These are phyloP conservation scores for Amblyopsis rosae DNA, from an alignment of 2,113 vertebrate species.

Conservation along the genomic window DNA sequence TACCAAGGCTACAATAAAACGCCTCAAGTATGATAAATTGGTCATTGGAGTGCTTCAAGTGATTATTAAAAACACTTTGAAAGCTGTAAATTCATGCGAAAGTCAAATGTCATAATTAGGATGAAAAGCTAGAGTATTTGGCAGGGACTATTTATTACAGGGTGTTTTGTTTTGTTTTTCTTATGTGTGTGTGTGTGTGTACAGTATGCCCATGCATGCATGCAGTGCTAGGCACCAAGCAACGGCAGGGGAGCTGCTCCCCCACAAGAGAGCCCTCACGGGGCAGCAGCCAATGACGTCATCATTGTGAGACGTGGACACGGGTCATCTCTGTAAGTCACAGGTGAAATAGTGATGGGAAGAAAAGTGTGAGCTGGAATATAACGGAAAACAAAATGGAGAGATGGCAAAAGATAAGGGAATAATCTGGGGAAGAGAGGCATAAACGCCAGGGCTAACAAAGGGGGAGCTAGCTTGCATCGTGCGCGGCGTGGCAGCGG, in stretches of 20 bases:
- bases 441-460: conserved; percentile 47
- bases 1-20: conserved; percentile 41
- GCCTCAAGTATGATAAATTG: conserved; percentile 41
- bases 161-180: conserved; percentile 3
- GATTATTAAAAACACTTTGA: conserved; percentile 33
- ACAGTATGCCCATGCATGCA: background rate
- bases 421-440: conserved; percentile 20
- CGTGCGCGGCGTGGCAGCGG: conserved; percentile 59
- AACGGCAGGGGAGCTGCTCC: conserved; percentile 54
- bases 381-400: background rate
- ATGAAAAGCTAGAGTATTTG: conserved; percentile 39
- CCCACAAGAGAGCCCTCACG: conserved; percentile 58
- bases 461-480: conserved; percentile 36
- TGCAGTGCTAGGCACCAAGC: conserved; percentile 33
- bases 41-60: conserved; percentile 35
- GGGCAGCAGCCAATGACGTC: conserved; percentile 68
- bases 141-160: conserved; percentile 12
- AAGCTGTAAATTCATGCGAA: conserved; percentile 21
- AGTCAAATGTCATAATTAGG: conserved; percentile 50
- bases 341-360: conserved; percentile 60
- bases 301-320: conserved; percentile 73
- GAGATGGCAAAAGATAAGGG: conserved; percentile 11
- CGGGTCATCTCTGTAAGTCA: conserved; percentile 66
- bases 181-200: conserved; percentile 20
- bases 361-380: conserved; percentile 33